Conservation (phyloP, 2,113 vertebrate species). For the Oryzias woworae region DNA sequence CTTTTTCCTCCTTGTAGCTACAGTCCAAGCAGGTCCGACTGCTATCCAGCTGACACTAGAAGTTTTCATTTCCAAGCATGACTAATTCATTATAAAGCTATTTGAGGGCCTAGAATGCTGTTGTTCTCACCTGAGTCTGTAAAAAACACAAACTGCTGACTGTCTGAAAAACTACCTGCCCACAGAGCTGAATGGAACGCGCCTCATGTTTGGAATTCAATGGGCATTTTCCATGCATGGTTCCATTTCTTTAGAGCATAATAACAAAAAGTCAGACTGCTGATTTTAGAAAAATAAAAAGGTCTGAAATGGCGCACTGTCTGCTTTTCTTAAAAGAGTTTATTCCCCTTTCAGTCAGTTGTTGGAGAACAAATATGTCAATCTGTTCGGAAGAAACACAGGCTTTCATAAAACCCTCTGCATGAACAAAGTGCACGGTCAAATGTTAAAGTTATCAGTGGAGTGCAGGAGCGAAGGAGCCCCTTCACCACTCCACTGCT, state of each 20-base stretch:
- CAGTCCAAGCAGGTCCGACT: conserved; percentile 32
- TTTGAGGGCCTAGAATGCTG: conserved; percentile 24
- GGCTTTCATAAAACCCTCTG: conserved; percentile 48
- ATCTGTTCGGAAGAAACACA: conserved; percentile 26
- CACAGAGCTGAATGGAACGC: conserved; percentile 25
- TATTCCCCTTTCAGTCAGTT: conserved; percentile 12
- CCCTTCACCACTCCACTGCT: conserved; percentile 39
- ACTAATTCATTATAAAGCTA: conserved; percentile 68
- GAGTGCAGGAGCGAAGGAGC: conserved; percentile 66
- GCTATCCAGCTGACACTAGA: conserved; percentile 46
- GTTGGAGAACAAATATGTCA: conserved; percentile 17
- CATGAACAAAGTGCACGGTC: conserved; percentile 66
- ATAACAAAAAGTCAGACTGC: conserved; percentile 41
- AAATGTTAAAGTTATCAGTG: conserved; percentile 76
- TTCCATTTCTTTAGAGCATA: conserved; percentile 33
- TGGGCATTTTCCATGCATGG: not conserved
- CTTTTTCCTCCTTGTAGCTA: conserved; percentile 25
- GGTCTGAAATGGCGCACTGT: not conserved
- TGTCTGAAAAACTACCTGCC: conserved; percentile 33
- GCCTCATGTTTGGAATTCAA: conserved; percentile 33
- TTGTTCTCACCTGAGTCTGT: conserved; percentile 39
- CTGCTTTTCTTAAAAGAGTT: conserved; percentile 24
- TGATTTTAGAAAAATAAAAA: conserved; percentile 54
- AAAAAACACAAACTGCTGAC: conserved; percentile 50
- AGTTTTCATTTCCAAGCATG: conserved; percentile 54